A percentile compares a stretch with the other conserved stretches of the same genome.
Conservation (phyloP, 2,113 vertebrate genomes). For the Gymnarchus niloticus region DNA sequence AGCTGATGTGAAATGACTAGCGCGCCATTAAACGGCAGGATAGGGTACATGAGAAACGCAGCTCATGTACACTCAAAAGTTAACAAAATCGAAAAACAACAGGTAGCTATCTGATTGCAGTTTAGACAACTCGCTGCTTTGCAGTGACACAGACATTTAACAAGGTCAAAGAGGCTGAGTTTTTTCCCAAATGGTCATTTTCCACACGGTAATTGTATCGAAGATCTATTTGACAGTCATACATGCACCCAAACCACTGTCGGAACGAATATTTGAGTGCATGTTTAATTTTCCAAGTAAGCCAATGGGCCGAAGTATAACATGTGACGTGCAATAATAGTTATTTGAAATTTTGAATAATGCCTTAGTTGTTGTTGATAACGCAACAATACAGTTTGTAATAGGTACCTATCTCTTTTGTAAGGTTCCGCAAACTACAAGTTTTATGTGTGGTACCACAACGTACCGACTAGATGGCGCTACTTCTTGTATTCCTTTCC, state of each 20-base stretch:
- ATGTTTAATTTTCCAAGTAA: not conserved
- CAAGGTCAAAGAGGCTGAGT: too few species aligned
- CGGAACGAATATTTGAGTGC: not conserved
- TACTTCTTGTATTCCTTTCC: not conserved
- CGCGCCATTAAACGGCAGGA: not conserved
- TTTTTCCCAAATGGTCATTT: not conserved
- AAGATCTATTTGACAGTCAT: not conserved
- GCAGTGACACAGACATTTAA: not conserved
- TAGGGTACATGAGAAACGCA: not conserved
- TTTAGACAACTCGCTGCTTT: not conserved
- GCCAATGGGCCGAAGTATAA: not conserved
- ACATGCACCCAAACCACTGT: too few species aligned
- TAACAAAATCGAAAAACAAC: not conserved
- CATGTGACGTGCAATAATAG: not conserved
- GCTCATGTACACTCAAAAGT: not conserved
- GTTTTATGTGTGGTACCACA: not conserved
- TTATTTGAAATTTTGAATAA: not conserved
- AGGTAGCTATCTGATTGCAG: not conserved
- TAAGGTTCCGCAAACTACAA: not conserved
- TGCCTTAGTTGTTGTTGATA: not conserved
- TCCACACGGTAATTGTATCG: not conserved
- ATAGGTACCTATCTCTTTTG: too few species aligned
- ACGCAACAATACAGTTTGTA: not conserved
- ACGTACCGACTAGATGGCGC: conserved; percentile 28
- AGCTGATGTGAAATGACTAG: not conserved